Conservation (phyloP, 2,797 vertebrate species). For the Odontamblyopus lacepedii region DNA sequence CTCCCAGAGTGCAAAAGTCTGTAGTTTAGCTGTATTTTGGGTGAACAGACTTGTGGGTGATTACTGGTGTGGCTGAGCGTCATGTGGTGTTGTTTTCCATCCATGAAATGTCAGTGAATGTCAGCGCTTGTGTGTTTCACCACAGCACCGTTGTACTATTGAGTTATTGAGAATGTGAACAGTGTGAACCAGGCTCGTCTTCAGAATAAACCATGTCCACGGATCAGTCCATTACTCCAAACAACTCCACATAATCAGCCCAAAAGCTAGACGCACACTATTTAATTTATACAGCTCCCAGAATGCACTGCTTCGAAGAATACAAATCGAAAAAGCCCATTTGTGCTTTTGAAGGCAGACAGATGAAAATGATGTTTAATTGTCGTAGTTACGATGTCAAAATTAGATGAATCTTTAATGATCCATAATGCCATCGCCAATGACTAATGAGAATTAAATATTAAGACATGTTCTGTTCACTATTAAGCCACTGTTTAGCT, state of each 20-base stretch:
- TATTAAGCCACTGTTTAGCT: conserved; percentile 2
- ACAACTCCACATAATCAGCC: conserved; percentile 40
- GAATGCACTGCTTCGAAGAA: conserved; percentile 39
- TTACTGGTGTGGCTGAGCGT: conserved; percentile 6
- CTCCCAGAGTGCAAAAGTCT: not conserved
- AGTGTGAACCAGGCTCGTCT: conserved; percentile 3
- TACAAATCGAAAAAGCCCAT: conserved; percentile 37
- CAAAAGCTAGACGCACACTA: conserved; percentile 40
- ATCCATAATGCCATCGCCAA: conserved; percentile 34
- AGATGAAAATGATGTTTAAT: conserved; percentile 35
- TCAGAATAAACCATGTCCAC: not conserved
- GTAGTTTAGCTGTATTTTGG: not conserved
- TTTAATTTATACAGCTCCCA: conserved; percentile 41
- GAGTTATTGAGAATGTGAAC: conserved; percentile 15
- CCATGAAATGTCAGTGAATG: conserved; percentile 19
- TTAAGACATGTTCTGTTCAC: conserved; percentile 13
- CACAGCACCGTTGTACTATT: conserved; percentile 4
- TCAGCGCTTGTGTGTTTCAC: conserved; percentile 11
- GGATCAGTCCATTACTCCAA: conserved; percentile 18
- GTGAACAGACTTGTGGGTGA: not conserved
- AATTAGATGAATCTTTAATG: conserved; percentile 52
- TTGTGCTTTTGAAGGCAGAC: conserved; percentile 29
- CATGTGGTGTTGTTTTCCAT: conserved; percentile 9
- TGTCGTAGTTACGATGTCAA: conserved; percentile 30
- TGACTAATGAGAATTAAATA: conserved; percentile 20